Evolutionary conservation across 2,797 vertebrate genomes (phyloP).

Genomic region (Karalla daura): DNA sequence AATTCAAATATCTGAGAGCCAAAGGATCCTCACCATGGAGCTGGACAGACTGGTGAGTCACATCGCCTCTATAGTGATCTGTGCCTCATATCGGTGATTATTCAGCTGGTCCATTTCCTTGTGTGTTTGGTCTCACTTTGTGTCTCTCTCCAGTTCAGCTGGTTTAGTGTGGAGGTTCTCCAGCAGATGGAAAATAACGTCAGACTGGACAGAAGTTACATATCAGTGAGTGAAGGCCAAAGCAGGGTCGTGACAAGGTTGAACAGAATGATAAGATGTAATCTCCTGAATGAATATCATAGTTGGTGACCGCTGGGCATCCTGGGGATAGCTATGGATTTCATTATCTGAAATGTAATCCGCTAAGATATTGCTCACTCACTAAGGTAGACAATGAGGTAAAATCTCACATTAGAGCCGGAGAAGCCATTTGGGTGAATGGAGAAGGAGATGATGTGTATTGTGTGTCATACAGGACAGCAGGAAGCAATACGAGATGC

Average conservation of each 20-base stretch:
- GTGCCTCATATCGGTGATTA: neutral
- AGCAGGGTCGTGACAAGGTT: neutral
- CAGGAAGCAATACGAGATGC: conserved; percentile 88
- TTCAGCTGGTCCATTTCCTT: neutral
- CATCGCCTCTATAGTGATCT: neutral
- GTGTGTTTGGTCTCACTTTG: neutral
- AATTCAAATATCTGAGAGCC: conserved; percentile 91
- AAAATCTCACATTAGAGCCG: neutral
- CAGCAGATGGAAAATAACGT: conserved; percentile 92
- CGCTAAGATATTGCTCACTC: neutral
- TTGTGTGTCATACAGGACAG: conserved; percentile 83
- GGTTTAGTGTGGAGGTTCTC: conserved; percentile 89
- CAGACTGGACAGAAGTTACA: conserved; percentile 90
- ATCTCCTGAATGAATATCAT: neutral
- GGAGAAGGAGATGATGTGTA: neutral
- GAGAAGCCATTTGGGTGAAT: neutral
- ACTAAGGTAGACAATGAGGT: neutral
- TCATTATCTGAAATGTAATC: neutral
- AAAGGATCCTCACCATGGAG: conserved; percentile 87
- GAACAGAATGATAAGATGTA: neutral
- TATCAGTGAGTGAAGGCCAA: conserved; percentile 82
- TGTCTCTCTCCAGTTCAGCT: conserved; percentile 84
- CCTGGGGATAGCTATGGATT: neutral
- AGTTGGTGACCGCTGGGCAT: neutral
- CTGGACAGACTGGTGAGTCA: conserved; percentile 89